These are phyloP conservation scores for Adelges cooleyi DNA, from an alignment of 1,140 invertebrate species.

Conservation along the genomic window DNA sequence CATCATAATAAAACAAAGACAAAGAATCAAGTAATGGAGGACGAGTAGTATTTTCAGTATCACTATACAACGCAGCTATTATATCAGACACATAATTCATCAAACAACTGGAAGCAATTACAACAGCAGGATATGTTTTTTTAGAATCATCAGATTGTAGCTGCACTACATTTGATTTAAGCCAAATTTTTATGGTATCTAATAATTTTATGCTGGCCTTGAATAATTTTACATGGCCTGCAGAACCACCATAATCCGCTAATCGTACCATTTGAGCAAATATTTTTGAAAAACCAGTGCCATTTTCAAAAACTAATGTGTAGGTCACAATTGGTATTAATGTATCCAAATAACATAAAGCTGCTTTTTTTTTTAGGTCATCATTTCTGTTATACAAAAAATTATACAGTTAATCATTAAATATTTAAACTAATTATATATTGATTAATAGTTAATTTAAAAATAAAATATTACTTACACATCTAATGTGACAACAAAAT, in stretches of 20 bases:
- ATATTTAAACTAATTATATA: not conserved
- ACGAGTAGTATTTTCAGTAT: not conserved
- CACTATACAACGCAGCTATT: not conserved
- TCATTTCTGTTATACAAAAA: not conserved
- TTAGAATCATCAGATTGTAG: not conserved
- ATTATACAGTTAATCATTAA: not conserved
- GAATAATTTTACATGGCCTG: slow-evolving; percentile 67
- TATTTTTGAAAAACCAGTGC: slow-evolving; percentile 68
- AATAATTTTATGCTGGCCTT: slow-evolving; percentile 42
- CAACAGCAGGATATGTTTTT: not conserved
- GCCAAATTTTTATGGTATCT: slow-evolving; percentile 14
- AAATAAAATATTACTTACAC: not conserved
- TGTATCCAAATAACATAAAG: slow-evolving; percentile 14
- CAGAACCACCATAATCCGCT: slow-evolving; percentile 64
- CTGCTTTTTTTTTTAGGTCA: not conserved
- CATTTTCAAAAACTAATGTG: slow-evolving; percentile 34
- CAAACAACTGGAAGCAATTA: slow-evolving; percentile 14
- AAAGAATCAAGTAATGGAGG: not conserved
- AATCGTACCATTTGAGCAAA: slow-evolving; percentile 72
- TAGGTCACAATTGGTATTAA: slow-evolving; percentile 24
- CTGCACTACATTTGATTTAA: not conserved
- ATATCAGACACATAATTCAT: slow-evolving; percentile 9
- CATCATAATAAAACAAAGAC: slow-evolving; percentile 19
- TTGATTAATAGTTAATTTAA: too few relatives aligned
- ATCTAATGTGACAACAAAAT: slow-evolving; percentile 13